Conservation (phyloP, 2,888 invertebrate species). For the Epinotia nisella region DNA sequence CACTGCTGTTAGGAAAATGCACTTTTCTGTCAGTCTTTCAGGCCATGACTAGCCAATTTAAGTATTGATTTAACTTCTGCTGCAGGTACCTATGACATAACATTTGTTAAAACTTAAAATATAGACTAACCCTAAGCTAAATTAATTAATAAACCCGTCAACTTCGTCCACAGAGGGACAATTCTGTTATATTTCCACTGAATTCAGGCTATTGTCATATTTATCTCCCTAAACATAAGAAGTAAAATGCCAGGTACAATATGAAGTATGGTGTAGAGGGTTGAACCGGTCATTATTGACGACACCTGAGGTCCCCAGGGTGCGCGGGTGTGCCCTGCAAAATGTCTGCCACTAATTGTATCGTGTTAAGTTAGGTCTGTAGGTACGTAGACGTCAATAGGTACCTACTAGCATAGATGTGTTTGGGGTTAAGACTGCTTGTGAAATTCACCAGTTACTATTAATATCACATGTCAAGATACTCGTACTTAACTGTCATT, state of each 20-base stretch:
- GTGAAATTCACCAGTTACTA: too few relatives aligned
- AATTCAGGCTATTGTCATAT: background rate
- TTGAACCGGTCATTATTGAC: constrained; percentile 23
- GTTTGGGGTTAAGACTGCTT: too few relatives aligned
- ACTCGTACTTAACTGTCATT: too few relatives aligned
- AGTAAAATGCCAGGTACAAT: background rate
- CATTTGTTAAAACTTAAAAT: background rate
- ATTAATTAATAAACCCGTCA: constrained; percentile 35
- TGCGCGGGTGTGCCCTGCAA: constrained; percentile 31
- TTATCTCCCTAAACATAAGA: background rate
- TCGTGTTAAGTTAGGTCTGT: too few relatives aligned
- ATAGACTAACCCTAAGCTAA: background rate
- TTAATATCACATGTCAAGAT: too few relatives aligned
- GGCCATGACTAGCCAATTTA: background rate
- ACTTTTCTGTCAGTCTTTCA: background rate
- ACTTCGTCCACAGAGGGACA: constrained; percentile 21
- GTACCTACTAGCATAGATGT: too few relatives aligned
- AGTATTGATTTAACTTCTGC: background rate
- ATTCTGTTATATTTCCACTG: background rate
- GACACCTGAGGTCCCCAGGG: constrained; percentile 37
- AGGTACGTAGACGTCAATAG: too few relatives aligned
- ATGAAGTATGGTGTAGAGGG: constrained; percentile 3
- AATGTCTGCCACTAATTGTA: constrained; percentile 19
- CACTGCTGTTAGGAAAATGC: too few relatives aligned
- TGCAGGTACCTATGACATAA: background rate